phyloP scores from a whole-genome alignment of 2,888 invertebrate species.

The Marasmarcha lunaedactyla region DNA sequence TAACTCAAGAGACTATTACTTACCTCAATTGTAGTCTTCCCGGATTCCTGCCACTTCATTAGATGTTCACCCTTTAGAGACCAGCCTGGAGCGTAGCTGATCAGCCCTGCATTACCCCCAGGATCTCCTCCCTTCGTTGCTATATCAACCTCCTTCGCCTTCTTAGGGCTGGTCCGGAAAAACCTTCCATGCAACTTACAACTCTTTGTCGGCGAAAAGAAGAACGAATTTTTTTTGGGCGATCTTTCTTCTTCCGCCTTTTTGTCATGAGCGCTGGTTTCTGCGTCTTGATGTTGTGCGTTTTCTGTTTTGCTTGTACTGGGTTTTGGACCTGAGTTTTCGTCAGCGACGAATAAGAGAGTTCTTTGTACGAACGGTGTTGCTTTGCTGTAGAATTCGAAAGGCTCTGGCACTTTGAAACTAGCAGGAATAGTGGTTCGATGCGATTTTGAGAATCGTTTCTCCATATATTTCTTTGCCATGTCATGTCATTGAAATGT shows the following conservation, averaged over 20 bases:
- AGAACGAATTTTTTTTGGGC: slow-evolving; percentile 63
- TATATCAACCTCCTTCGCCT: slow-evolving; percentile 52
- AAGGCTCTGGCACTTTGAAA: slow-evolving; percentile 58
- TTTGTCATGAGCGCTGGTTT: slow-evolving; percentile 38
- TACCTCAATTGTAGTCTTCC: slow-evolving; percentile 72
- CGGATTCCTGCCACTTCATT: slow-evolving; percentile 73
- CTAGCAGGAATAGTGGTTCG: slow-evolving; percentile 58
- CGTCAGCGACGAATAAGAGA: slow-evolving; percentile 56
- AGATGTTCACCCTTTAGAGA: slow-evolving; percentile 72
- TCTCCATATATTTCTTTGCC: slow-evolving; percentile 70
- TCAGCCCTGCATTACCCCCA: slow-evolving; percentile 39
- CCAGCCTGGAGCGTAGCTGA: slow-evolving; percentile 74
- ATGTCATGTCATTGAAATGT: slow-evolving; percentile 34
- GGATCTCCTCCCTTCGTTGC: slow-evolving; percentile 22
- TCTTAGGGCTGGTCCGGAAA: slow-evolving; percentile 66
- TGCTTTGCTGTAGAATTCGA: slow-evolving; percentile 63
- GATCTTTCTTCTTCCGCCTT: slow-evolving; percentile 55
- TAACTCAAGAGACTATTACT: too few relatives aligned
- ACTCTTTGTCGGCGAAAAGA: slow-evolving; percentile 65
- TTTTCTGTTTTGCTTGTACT: slow-evolving; percentile 23
- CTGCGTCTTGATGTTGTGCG: slow-evolving; percentile 23
- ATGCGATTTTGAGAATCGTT: slow-evolving; percentile 54
- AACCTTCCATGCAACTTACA: slow-evolving; percentile 61
- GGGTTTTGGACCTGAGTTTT: slow-evolving; percentile 52
- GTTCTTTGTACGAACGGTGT: slow-evolving; percentile 65